Evolutionary conservation across 2,113 vertebrate genomes (phyloP).

Genomic region (Psophia crepitans): DNA sequence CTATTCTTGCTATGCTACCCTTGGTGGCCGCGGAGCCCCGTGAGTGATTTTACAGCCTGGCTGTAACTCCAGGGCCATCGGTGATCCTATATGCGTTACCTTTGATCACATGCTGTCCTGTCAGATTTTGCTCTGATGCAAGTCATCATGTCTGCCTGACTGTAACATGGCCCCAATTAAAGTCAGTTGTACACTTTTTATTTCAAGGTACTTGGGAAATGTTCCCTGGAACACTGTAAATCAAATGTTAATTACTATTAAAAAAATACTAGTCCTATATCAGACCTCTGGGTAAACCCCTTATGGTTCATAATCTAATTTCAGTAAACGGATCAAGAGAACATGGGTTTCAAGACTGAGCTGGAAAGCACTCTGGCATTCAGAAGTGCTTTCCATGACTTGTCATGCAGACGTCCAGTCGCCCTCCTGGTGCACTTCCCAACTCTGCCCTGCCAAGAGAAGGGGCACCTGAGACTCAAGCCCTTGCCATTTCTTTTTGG

Average conservation of each 20-base stretch:
- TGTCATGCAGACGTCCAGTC: neutral
- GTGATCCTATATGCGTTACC: conserved; percentile 40
- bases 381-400: conserved; percentile 27
- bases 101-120: conserved; percentile 66
- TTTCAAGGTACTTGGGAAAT: conserved; percentile 71
- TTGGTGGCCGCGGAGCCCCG: neutral
- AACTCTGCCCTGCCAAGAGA: neutral
- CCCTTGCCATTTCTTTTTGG: neutral
- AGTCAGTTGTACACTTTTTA: conserved; percentile 58
- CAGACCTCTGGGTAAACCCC: conserved; percentile 67
- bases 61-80: neutral
- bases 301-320: conserved; percentile 63
- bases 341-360: conserved; percentile 43
- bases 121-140: conserved; percentile 67
- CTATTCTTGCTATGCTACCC: conserved; percentile 24
- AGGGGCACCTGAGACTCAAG: neutral
- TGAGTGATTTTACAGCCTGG: neutral
- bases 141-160: conserved; percentile 42
- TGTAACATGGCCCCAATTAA: conserved; percentile 66
- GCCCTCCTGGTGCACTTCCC: neutral
- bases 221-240: conserved; percentile 68
- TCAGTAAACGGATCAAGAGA: conserved; percentile 67
- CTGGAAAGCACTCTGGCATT: conserved; percentile 39
- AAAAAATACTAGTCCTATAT: conserved; percentile 67
- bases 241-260: conserved; percentile 75